Evolutionary conservation across 2,113 vertebrate genomes (phyloP).

Genomic region (Hoplias malabaricus): DNA sequence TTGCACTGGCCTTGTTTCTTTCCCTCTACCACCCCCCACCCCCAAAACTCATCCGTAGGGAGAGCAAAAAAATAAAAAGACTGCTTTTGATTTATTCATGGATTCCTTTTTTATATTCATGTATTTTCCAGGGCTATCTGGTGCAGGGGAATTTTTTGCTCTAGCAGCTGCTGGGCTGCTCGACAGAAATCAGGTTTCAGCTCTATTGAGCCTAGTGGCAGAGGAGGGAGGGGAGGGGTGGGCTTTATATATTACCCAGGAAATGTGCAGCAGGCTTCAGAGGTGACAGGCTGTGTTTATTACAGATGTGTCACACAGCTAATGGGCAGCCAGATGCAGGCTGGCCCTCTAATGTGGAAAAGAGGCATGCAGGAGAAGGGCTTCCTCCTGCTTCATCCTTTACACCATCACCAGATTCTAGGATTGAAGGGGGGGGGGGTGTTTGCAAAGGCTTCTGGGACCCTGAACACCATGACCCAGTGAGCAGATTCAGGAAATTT

Average conservation of each 20-base stretch:
- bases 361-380: conserved; percentile 32
- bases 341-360: conserved; percentile 63
- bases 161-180: conserved; percentile 59
- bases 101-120: conserved; percentile 78
- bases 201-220: conserved; percentile 70
- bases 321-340: conserved; percentile 72
- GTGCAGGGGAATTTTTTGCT: conserved; percentile 70
- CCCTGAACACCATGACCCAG: neutral
- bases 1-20: conserved; percentile 44
- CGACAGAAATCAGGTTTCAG: conserved; percentile 74
- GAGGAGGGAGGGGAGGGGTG: conserved; percentile 52
- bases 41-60: conserved; percentile 57
- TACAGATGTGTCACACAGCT: conserved; percentile 80
- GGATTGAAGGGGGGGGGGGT: neutral
- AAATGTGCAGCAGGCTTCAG: conserved; percentile 77
- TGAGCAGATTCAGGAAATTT: neutral
- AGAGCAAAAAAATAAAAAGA: conserved; percentile 61
- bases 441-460: neutral
- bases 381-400: conserved; percentile 23
- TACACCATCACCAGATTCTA: conserved; percentile 7
- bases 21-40: neutral
- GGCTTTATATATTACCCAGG: conserved; percentile 72
- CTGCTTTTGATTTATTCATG: conserved; percentile 77
- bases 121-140: conserved; percentile 73
- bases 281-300: conserved; percentile 82